Percentiles rank a stretch among this genome's conserved stretches.
These are phyloP conservation scores for Disparrhopalites patrizii DNA, from an alignment of 2,888 invertebrate genomes.

Conservation along the genomic window DNA sequence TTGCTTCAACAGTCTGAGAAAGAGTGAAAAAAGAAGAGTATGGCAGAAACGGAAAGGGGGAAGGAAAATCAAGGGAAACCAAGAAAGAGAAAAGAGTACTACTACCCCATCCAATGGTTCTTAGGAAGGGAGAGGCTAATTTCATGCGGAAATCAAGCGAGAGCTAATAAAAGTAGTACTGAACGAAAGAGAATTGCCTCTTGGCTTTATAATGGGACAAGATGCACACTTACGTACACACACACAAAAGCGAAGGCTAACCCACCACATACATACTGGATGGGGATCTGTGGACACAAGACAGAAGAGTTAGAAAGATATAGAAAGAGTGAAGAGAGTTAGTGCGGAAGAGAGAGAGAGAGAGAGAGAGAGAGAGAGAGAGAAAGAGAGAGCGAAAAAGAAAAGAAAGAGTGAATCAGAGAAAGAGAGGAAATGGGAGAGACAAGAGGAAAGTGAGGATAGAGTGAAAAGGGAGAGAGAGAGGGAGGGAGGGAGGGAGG, in stretches of 20 bases:
- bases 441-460: neutral
- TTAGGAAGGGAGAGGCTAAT: conserved; percentile 30
- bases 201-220: conserved; percentile 33
- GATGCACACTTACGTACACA: conserved; percentile 8
- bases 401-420: neutral
- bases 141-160: conserved; percentile 37
- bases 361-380: neutral
- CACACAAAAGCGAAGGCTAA: too few relatives aligned
- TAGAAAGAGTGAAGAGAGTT: too few relatives aligned
- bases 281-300: too few relatives aligned
- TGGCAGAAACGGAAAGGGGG: neutral
- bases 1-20: neutral
- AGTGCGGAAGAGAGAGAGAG: neutral
- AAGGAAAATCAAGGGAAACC: neutral
- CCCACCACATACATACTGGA: too few relatives aligned
- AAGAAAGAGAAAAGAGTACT: conserved; percentile 14
- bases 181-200: conserved; percentile 32
- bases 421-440: neutral
- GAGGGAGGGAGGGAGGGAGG: conserved; percentile 1
- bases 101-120: too few relatives aligned
- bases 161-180: conserved; percentile 39
- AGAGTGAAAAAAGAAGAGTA: too few relatives aligned
- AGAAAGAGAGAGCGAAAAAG: conserved; percentile 9
- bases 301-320: too few relatives aligned
- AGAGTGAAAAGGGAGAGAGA: neutral